A percentile compares a stretch with the other conserved stretches of the same genome.
Conservation (phyloP, 2,797 vertebrate genomes). For the Pyrocephalus nanus region DNA sequence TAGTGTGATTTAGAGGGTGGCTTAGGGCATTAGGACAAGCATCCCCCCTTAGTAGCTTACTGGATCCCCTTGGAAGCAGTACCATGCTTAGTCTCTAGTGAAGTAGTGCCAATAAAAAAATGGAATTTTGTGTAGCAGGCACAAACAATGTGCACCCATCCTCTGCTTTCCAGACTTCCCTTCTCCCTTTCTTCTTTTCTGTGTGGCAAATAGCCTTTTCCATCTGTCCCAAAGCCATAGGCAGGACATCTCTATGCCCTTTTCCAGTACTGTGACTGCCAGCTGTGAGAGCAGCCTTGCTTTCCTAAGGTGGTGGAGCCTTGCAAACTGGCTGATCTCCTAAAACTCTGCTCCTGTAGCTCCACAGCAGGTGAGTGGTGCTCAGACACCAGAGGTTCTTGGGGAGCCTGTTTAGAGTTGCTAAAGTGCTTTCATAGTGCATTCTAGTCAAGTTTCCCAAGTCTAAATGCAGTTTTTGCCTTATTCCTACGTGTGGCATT, state of each 20-base stretch:
- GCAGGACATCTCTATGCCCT: not conserved
- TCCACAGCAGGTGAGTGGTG: not conserved
- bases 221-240: not conserved
- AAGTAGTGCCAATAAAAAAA: not conserved
- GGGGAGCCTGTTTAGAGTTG: not conserved
- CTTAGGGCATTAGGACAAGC: not conserved
- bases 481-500: not conserved
- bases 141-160: not conserved
- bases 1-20: not conserved
- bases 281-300: not conserved
- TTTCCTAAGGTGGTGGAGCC: not conserved
- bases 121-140: not conserved
- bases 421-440: not conserved
- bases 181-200: not conserved
- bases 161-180: not conserved
- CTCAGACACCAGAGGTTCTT: not conserved
- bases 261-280: not conserved
- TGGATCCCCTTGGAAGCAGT: not conserved
- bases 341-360: not conserved
- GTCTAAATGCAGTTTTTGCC: not conserved
- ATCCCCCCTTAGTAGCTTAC: not conserved
- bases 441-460: not conserved
- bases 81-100: not conserved
- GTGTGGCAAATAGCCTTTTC: not conserved
- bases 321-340: not conserved